Evolutionary conservation across 2,113 vertebrate species (phyloP), one percentile per base, ranked within the genome.

Genomic region (Anoplopoma fimbria): DNA sequence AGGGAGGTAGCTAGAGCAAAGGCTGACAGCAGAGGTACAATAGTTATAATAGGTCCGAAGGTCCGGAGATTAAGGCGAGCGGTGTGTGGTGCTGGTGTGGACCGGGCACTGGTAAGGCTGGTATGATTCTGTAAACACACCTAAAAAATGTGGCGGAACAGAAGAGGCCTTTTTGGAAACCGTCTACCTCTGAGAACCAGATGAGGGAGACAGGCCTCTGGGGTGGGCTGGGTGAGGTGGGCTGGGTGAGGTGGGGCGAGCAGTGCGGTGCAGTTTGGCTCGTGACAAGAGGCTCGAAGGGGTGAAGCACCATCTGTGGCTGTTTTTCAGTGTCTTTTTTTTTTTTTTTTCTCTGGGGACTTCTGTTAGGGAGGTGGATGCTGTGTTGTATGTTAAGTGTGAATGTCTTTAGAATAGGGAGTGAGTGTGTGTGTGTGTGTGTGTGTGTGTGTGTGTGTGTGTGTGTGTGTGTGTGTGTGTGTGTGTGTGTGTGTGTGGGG

Each of bases 231-330:
- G 69, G 69, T 49, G 72, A 73, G 82, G 75, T 21, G 69, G 57
- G 84, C 68, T 55, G 71, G 69, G 69, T 49, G 72, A 73, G 82
- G 75, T 21, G 69, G 57, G 84, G 57, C 15, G 69, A 57, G 79
- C 69, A 47, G 73, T 25, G 80, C 9, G 42, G 47, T 63, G 75
- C 67, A 53, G 87, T 85, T 78, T 81, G 61, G 84, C 77, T 88
- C 76, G 87, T 86, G 88, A 87, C 84, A 83, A 58, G 83, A 86
- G 83, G 86, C 77, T 87, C 75, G 72, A n/a, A 90, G 70, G 90
- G 90, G 88, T 85, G 86, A 69, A 90, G 88, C 90, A 90, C 92
- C 93, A 93, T 94, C 91, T 91, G 90, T 76, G 90, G 85, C 70
- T 85, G 84, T 91, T 93, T 92, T 91, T 91, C 87, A 84, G 77